phyloP scores from a whole-genome alignment of 2,113 vertebrate species.

The Paedocypris sp. region DNA sequence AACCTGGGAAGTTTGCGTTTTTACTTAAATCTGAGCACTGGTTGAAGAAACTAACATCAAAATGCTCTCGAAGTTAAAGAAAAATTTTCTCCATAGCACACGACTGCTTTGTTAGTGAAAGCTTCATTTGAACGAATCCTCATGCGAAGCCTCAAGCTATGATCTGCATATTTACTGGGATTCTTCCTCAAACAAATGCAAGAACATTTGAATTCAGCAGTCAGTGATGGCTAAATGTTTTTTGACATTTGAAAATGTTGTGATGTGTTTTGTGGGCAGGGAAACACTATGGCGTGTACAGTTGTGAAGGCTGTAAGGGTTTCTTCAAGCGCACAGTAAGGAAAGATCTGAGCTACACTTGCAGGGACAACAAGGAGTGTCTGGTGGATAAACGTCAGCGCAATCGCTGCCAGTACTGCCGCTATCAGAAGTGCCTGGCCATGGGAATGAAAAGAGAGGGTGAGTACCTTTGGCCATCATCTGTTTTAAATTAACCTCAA shows the following conservation, averaged over 20 bases:
- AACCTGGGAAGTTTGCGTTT: too few species aligned
- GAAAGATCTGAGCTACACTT: conserved; percentile 91
- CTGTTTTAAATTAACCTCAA: background rate
- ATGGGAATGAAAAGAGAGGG: conserved; percentile 97
- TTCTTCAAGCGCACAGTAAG: conserved; percentile 94
- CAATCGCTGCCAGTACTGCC: conserved; percentile 96
- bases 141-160: too few species aligned
- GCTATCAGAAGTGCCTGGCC: conserved; percentile 96
- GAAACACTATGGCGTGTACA: conserved; percentile 94
- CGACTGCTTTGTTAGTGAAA: too few species aligned
- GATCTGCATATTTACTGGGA: too few species aligned
- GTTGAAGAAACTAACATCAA: too few species aligned
- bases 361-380: conserved; percentile 91
- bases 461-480: conserved; percentile 37
- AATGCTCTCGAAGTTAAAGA: too few species aligned
- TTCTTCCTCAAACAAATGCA: too few species aligned
- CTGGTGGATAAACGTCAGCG: conserved; percentile 92
- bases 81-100: too few species aligned
- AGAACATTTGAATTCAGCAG: background rate
- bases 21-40: too few species aligned
- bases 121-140: too few species aligned
- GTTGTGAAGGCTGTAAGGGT: conserved; percentile 94
- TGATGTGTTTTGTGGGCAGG: conserved; percentile 51
- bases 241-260: background rate
- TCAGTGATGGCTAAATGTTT: background rate